Evolutionary conservation across 2,113 vertebrate genomes (phyloP).

Genomic region (Varanus salvator): DNA sequence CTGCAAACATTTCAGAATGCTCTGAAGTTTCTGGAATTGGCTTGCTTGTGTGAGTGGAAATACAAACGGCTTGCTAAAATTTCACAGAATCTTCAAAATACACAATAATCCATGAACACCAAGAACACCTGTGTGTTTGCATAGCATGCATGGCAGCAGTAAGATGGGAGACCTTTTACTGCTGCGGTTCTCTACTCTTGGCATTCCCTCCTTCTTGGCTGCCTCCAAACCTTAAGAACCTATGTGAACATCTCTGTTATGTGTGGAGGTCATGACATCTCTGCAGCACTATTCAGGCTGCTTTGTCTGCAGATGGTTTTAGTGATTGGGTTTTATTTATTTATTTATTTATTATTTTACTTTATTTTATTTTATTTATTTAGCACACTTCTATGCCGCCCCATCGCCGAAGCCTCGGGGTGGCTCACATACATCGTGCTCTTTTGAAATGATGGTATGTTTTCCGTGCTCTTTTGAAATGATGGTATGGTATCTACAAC

Average conservation of each 20-base stretch:
- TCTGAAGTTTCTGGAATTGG: background rate
- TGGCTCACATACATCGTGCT: too few relatives aligned
- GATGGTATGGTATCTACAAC: too few relatives aligned
- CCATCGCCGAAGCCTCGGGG: too few relatives aligned
- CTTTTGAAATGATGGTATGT: too few relatives aligned
- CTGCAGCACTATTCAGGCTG: background rate
- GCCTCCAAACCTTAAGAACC: background rate
- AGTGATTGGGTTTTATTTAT: background rate
- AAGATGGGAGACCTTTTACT: background rate
- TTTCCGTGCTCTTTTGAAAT: too few relatives aligned
- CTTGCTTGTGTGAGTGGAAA: background rate
- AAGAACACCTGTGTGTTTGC: background rate
- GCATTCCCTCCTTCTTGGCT: background rate
- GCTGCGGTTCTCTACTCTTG: background rate
- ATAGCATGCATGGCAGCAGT: background rate
- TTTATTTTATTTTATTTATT: too few relatives aligned
- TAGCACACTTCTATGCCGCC: too few relatives aligned
- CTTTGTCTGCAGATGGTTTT: background rate
- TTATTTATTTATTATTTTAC: too few relatives aligned
- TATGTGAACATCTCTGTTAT: background rate
- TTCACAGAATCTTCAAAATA: background rate
- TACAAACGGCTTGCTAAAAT: background rate
- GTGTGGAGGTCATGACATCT: background rate
- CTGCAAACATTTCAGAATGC: background rate
- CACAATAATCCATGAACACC: background rate